Evolutionary conservation across 2,888 invertebrate genomes (phyloP), one percentile per base, ranked within the genome.

Genomic region (Ochropacha duplaris): DNA sequence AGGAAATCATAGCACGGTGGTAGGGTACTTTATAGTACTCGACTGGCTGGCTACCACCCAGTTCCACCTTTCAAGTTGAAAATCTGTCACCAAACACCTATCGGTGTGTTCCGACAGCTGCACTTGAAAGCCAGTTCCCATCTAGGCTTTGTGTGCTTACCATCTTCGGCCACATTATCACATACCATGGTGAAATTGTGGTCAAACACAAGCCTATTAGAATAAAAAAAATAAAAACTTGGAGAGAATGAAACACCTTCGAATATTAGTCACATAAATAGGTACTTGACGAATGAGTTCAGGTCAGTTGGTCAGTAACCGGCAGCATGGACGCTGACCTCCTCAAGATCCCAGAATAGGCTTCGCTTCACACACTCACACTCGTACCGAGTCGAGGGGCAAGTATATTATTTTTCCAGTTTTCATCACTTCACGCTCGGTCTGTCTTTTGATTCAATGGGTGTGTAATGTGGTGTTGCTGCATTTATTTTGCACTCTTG

Each of bases 361-460:
- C 70, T 70, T 69, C 74, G 77, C 74, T 67, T 22, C 12, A 52
- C 31, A 31, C 66, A 71, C 66, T 74, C 70, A 72, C 83, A 78
- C 77, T 75, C 69, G 69, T 74, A 81, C 71, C 70, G 74, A 72
- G 76, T 9, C 19, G 44, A 44, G 19, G 75, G 80, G 74, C 69
- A 80, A 78, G 22, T 31, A 82, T 87, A 84, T 85, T 83, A 84
- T 87, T 90, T 92, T 91, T 86, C 87, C 88, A 89, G 88, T 90
- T 91, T 90, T 86, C 86, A 90, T 87, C 88, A 87, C 88, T 89
- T 90, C 86, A 91, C 90, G 90, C 90, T 86, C 84, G 68, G 89
- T 84, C 89, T 90, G 87, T 82, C 86, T 88, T 90, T 90, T 90
- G 88, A 92, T 88, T 89, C 92, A 92, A 82, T 92, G 92, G 86